Base-by-base conservation (phyloP, 2,797 vertebrate genomes). In the Bradypodion pumilum region DNA sequence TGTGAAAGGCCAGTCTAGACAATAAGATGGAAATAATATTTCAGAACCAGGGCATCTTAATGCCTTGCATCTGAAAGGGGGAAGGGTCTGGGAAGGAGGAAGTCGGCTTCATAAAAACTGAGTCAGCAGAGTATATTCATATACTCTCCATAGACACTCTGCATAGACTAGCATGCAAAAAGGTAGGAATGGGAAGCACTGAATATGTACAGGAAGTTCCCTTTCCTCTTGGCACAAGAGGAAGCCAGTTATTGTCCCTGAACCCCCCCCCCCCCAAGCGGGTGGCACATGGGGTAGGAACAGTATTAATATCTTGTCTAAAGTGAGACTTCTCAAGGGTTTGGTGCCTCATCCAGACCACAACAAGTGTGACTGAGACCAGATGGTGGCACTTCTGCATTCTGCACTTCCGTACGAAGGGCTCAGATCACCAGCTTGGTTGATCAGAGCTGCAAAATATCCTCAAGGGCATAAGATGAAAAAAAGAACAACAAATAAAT, bases 341-440 rank as follows among this genome's bases (percentile, higher is more conserved):
- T 91, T 82, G 86, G 90, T 95, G 94, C 91, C 91, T 95, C 94
- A 94, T 82, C 59, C 87, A 94, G 92, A 95, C 95, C 95, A 88
- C 94, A 95, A 40, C 83, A 89, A 89, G 88, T 0, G 0, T 74
- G 81, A 74, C 85, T 78, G 5, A 0, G 60, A 91, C 89, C 95
- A 96, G 94, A 95, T 94, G 93, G 91, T 65, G 74, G 91, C 93
- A 94, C 95, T 96, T 96, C 96, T 93, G 90, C 94, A 95, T 94
- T 95, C 92, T 82, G 23, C 81, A 92, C 78, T 91, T 96, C 92
- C 92, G 68, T 76, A 92, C 92, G 78, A 81, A 87, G 80, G 78
- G 86, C 82, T 29, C 91, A 70, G 32, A 29, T 15, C 84, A 87
- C 62, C 76, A 78, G 56, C 62, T 0, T 0, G 65, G 13, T 44